These are phyloP conservation scores for Danio tinwini DNA, from an alignment of 2,797 vertebrate genomes.

Conservation along the genomic window DNA sequence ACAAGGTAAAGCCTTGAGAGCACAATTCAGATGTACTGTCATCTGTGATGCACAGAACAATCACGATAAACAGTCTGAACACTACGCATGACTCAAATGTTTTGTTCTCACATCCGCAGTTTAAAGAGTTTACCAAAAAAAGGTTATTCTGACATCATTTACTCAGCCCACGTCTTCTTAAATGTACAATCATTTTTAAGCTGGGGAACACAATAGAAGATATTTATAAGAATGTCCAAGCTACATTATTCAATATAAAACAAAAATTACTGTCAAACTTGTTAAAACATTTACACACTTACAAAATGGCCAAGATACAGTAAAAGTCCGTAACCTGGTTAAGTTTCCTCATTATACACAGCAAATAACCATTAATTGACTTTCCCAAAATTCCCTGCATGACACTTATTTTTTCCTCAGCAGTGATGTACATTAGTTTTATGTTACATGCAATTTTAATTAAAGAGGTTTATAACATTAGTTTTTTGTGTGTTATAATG, in stretches of 20 bases:
- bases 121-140: not conserved
- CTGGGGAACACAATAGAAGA: not conserved
- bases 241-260: not conserved
- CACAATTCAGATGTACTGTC: slow-evolving; percentile 42
- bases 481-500: too few species aligned
- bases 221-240: not conserved
- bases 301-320: too few species aligned
- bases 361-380: too few species aligned
- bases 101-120: not conserved
- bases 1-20: slow-evolving; percentile 58
- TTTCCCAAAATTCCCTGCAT: too few species aligned
- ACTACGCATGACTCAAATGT: not conserved
- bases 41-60: slow-evolving; percentile 7
- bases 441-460: too few species aligned
- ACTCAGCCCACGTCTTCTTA: not conserved
- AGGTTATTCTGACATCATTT: not conserved
- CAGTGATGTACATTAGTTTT: too few species aligned
- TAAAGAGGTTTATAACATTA: too few species aligned
- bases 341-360: too few species aligned
- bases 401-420: too few species aligned
- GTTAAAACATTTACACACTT: not conserved
- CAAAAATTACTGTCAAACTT: not conserved
- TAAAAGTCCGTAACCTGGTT: too few species aligned
- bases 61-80: not conserved
- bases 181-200: too few species aligned